These are phyloP conservation scores for Coluber constrictor DNA, from an alignment of 2,797 vertebrate genomes.

Conservation along the genomic window DNA sequence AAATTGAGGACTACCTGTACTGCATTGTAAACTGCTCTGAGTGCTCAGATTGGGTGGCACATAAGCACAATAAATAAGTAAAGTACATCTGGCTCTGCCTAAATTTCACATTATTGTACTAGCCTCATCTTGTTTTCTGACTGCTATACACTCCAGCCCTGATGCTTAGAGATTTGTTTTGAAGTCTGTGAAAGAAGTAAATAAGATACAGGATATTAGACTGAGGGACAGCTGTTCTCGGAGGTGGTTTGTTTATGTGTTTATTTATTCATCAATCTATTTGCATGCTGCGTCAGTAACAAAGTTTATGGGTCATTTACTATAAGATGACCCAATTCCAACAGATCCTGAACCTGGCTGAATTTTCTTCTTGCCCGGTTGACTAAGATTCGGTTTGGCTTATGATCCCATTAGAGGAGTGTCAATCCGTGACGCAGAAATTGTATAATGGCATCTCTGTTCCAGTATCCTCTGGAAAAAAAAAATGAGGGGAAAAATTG, in stretches of 20 bases:
- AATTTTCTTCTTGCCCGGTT: not conserved
- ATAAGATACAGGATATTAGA: not conserved
- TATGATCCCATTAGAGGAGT: not conserved
- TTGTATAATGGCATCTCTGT: not conserved
- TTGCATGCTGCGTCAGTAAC: not conserved
- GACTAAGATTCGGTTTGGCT: not conserved
- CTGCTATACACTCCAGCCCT: not conserved
- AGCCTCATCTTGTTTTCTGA: not conserved
- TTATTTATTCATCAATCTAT: not conserved
- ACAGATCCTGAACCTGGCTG: not conserved
- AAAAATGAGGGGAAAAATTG: not conserved
- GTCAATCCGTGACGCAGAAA: not conserved
- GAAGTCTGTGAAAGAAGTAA: not conserved
- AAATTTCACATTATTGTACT: not conserved
- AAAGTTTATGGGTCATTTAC: not conserved
- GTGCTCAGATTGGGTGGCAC: not conserved
- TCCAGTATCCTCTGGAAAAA: not conserved
- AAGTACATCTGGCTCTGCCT: not conserved
- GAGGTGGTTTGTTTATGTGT: not conserved
- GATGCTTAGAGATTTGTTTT: not conserved
- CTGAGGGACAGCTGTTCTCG: not conserved
- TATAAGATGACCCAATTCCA: not conserved
- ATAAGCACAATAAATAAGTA: not conserved
- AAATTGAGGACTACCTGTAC: not conserved
- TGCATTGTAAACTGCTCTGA: not conserved